Evolutionary conservation across 2,888 invertebrate genomes (phyloP), one percentile per base, ranked within the genome.

Genomic region (Allygus modestus): DNA sequence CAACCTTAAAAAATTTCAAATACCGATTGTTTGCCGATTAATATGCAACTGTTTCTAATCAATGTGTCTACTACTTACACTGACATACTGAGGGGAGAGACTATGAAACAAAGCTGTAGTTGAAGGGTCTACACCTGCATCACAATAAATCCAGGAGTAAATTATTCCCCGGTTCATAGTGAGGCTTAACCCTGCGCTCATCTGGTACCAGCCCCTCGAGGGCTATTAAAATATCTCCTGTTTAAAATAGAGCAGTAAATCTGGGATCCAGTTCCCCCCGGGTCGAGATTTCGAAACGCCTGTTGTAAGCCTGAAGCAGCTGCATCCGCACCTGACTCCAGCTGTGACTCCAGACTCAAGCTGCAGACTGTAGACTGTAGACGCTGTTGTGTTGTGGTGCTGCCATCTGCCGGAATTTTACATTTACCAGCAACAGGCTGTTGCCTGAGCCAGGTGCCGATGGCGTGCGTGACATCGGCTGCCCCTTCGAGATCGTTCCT

Each of bases 171-270:
- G 20, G 20, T 54, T 54, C 54, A 54, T 54, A 1, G 51, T 17
- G 51, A 51, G 23, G 23, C 54, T 54, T 12, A 46, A 46, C 12
- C 46, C 46, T 15, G 17, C 17, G 23, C 1, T 58, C 65, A 65
- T 65, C 26, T 65, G 65, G 65, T 1, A n/a, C n/a, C n/a, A n/a
- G 20, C 31, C 15, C 15, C 31, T 15, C 31, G 17, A 28, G 20
- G 58, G 65, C 65, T 11, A 65, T 65, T 65, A 65, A 65, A 65
- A 65, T 15, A 65, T 28, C 4, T 65, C 31, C 31, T 65, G 65
- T 65, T 9, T n/a, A n/a, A 11, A 12, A 15, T 15, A 65, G 65
- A 28, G 65, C 65, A 4, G 65, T 65, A 28, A 65, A 65, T 65
- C 65, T 31, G 15, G 17, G 23, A 5, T 17, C 65, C 54, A 23